Base-by-base conservation (phyloP, 2,888 invertebrate species). In the Pelosia muscerda region DNA sequence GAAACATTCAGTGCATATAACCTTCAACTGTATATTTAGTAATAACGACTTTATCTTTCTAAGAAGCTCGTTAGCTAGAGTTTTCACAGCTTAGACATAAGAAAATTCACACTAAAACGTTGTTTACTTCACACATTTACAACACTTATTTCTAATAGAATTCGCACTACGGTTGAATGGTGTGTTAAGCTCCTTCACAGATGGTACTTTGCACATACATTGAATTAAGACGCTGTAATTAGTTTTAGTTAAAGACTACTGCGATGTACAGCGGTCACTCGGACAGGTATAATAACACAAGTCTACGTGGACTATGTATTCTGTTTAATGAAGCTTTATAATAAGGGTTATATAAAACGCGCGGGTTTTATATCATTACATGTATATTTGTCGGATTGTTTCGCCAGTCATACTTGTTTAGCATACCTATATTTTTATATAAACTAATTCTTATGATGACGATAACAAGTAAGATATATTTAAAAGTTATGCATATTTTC, bases 11-110 rank as follows among this genome's bases (percentile, higher is more conserved):
- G 68, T 62, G 77, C 78, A 80, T 68, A 78, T 73, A 83, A 81
- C 83, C 80, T 86, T 85, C 65, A 79, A 74, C 82, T 80, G 77
- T 77, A 71, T 76, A 77, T 82, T 78, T 87, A 85, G 85, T 86
- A 84, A 86, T 86, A 84, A 82, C 76, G 70, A 77, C 75, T 82
- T 84, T 84, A 84, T 73, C 74, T 80, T 81, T 79, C 73, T 68
- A 56, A 77, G 75, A 76, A 81, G 74, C 71, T 72, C 77, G 75
- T 77, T 77, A 73, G 74, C 75, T 38, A 70, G 70, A 67, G 75
- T 72, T 78, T 84, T 75, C 63, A 68, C 76, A 75, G 68, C 60
- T 72, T 55, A 62, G 59, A 62, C 62, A 42, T 62, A 62, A 59
- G 59, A 73, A 60, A 34, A 53, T 71, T 67, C 31, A 59, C 66